Base-by-base conservation (phyloP, 92 coral and sea anemone genomes). In the Phenganax stokvisi region DNA sequence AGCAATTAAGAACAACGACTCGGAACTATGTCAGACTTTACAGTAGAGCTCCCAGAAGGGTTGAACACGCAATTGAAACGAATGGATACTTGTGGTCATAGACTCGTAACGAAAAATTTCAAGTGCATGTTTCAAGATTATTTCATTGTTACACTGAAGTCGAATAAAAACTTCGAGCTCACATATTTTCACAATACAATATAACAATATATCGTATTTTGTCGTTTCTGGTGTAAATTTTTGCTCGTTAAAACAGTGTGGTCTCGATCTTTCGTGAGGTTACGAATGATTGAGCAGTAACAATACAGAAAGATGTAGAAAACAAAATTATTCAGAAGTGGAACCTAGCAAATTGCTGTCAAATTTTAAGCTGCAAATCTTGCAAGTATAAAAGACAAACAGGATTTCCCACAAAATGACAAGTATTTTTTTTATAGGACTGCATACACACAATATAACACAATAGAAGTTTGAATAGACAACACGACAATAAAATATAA, bases 391-490 rank as follows among this genome's bases (percentile, higher is more conserved):
- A 5, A 30, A 6, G 73, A 9, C 54, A 5, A 37, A 37, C 47
- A 37, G 47, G 47, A 5, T 2, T 37, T 37, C 3, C 53, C 54
- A 37, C 53, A 68, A 68, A 68, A 68, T 53, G 13, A 20, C 73
- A 37, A 67, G 73, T 64, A 9, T 68, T 68, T 30, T 68, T 9
- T 6, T 37, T 6, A 68, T 68, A 6, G 3, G 47, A 68, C 20
- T 20, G 12, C 13, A 68, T 53, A 68, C 29, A 12, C 3, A 37
- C 54, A 8, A 76, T 37, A 76, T 76, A 57, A 58, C 81, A 76
- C 81, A 76, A 76, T 29, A 76, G 81, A 31, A 28, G 44, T 76
- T 76, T 76, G 56, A 57, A 76, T 76, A 57, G 81, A 30, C 70
- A 76, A 25, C 12, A 76, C 81, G 67, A 31, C 29, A 16, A 57